A percentile compares a stretch with the other conserved stretches of the same genome.
Conservation (phyloP, 92 coral and sea anemone genomes). For the Pocillopora meandrina region DNA sequence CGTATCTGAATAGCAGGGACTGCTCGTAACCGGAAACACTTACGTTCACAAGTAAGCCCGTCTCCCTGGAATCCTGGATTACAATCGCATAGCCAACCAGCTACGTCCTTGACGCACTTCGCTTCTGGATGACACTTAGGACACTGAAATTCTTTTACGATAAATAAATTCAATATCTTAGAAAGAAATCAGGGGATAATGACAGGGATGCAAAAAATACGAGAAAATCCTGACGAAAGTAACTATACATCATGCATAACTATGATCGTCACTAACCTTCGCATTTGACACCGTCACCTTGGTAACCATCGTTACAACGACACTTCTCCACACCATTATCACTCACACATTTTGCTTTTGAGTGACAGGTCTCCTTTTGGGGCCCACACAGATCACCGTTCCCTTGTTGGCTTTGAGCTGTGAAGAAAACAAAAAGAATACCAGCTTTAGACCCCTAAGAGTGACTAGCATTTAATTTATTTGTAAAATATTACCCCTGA, state of each 20-base stretch:
- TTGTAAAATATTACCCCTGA: too few relatives aligned
- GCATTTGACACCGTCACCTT: constrained; percentile 63
- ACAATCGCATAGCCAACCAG: constrained; percentile 59
- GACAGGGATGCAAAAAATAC: neutral
- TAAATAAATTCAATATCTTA: neutral
- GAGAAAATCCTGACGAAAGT: neutral
- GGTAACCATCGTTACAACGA: constrained; percentile 76
- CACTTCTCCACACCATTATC: constrained; percentile 61
- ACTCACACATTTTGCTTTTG: constrained; percentile 63
- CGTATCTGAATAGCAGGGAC: neutral
- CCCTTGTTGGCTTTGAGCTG: constrained; percentile 44
- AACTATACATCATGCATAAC: neutral
- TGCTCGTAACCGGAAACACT: constrained; percentile 18
- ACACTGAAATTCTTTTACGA: constrained; percentile 29
- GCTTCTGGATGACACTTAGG: constrained; percentile 69
- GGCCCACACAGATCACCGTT: constrained; percentile 52
- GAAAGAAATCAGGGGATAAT: neutral
- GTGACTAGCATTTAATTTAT: too few relatives aligned
- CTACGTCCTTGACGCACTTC: constrained; percentile 55
- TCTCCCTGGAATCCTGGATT: constrained; percentile 76
- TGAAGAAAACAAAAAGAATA: neutral
- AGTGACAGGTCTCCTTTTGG: constrained; percentile 63
- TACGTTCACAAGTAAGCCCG: constrained; percentile 71
- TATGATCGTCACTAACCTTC: constrained; percentile 6
- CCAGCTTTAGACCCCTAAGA: too few relatives aligned